Conservation (phyloP, 2,113 vertebrate species). For the Cromileptes altivelis region DNA sequence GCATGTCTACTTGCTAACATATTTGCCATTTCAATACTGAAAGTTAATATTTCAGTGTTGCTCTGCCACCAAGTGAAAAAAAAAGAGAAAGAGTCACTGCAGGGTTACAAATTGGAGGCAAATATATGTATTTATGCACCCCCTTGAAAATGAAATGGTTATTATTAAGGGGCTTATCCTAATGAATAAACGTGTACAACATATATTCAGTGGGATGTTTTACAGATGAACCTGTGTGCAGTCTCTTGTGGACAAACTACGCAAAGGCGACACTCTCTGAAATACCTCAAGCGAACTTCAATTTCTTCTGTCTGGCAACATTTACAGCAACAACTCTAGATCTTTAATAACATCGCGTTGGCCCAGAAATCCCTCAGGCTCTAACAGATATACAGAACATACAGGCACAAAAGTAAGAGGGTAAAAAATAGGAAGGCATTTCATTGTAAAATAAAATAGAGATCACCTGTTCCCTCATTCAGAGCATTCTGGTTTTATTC, state of each 20-base stretch:
- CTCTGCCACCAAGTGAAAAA: neutral
- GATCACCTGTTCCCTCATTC: neutral
- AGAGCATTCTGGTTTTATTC: constrained; percentile 42
- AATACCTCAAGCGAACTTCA: neutral
- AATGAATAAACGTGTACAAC: too few species aligned
- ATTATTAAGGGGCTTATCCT: too few species aligned
- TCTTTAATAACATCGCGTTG: neutral
- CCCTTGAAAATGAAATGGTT: too few species aligned
- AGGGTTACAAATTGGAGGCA: neutral
- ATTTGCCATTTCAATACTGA: neutral
- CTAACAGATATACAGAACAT: neutral
- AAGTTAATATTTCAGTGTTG: neutral
- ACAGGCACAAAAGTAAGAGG: neutral
- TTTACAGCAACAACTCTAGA: neutral
- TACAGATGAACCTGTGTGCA: neutral
- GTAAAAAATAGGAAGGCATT: neutral
- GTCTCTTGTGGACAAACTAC: constrained; percentile 12
- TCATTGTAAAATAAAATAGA: neutral
- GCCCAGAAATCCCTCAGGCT: neutral
- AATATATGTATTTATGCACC: too few species aligned
- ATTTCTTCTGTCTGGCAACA: neutral
- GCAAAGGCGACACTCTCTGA: neutral
- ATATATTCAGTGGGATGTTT: neutral
- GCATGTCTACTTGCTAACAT: neutral
- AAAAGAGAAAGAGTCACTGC: neutral